Conservation (phyloP, 2,797 vertebrate genomes). For the Clarias pachynema region DNA sequence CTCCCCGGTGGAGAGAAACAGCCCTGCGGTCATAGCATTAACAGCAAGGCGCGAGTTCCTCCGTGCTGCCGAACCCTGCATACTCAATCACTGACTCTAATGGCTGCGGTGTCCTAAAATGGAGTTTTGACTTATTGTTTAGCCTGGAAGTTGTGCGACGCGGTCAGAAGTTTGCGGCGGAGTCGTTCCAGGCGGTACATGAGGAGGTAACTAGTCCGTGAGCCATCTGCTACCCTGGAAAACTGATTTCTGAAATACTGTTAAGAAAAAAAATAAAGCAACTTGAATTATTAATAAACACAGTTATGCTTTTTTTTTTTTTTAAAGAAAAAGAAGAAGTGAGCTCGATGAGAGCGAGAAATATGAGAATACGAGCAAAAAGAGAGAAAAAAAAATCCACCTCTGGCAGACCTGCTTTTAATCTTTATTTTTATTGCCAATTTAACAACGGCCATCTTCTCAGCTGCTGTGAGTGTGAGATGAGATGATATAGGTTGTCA, state of each 20-base stretch:
- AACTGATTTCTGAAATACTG: conserved; percentile 43
- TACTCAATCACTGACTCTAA: conserved; percentile 48
- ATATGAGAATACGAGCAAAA: conserved; percentile 29
- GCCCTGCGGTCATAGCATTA: conserved; percentile 55
- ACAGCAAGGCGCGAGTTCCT: conserved; percentile 49
- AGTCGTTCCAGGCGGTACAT: conserved; percentile 9
- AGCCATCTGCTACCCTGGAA: conserved; percentile 44
- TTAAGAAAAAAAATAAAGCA: conserved; percentile 48
- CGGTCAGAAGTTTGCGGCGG: conserved; percentile 8
- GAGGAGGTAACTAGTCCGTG: conserved; percentile 12
- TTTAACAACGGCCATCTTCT: conserved; percentile 54
- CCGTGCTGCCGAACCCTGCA: conserved; percentile 32
- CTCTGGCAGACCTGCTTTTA: conserved; percentile 37
- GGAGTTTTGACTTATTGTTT: conserved; percentile 23
- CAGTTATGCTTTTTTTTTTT: conserved; percentile 42
- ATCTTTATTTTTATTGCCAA: conserved; percentile 64
- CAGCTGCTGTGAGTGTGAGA: conserved; percentile 55
- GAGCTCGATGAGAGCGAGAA: conserved; percentile 16
- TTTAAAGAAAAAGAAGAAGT: background rate
- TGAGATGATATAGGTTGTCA: conserved; percentile 60
- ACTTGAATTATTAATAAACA: conserved; percentile 57
- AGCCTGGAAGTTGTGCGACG: background rate
- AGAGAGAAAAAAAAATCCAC: conserved; percentile 17
- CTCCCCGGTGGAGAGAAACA: conserved; percentile 55
- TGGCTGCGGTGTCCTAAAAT: conserved; percentile 25